phyloP scores from a whole-genome alignment of 2,113 vertebrate genomes.

The Equus przewalskii region DNA sequence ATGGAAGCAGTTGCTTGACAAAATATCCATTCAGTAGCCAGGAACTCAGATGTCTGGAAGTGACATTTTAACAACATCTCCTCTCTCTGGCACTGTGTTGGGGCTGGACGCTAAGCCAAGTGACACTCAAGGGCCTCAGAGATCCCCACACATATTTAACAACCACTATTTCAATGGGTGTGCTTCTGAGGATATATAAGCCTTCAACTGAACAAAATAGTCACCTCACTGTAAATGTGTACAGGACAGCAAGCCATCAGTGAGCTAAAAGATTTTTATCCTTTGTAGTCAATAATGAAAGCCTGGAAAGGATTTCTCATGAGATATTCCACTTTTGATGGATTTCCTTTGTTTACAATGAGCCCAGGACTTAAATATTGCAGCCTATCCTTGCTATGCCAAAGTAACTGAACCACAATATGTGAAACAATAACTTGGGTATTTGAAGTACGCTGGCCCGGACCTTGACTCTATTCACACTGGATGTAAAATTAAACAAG shows the following conservation, averaged over 20 bases:
- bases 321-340: conserved; percentile 35
- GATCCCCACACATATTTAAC: conserved; percentile 32
- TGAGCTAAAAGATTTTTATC: background rate
- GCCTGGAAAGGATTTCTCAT: conserved; percentile 58
- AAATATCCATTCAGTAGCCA: background rate
- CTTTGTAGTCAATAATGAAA: conserved; percentile 35
- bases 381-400: background rate
- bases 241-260: background rate
- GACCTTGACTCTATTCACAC: conserved; percentile 57
- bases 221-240: background rate
- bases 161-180: background rate
- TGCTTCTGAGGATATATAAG: background rate
- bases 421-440: conserved; percentile 68
- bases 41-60: background rate
- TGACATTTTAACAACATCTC: background rate
- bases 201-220: conserved; percentile 18
- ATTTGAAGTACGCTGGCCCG: conserved; percentile 22
- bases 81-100: background rate
- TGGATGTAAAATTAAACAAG: conserved; percentile 49
- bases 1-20: background rate
- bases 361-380: background rate
- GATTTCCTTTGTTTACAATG: conserved; percentile 62
- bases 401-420: conserved; percentile 42
- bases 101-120: background rate
- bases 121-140: background rate